Conservation (phyloP, 2,888 invertebrate genomes). For the Calameuta pallipes region DNA sequence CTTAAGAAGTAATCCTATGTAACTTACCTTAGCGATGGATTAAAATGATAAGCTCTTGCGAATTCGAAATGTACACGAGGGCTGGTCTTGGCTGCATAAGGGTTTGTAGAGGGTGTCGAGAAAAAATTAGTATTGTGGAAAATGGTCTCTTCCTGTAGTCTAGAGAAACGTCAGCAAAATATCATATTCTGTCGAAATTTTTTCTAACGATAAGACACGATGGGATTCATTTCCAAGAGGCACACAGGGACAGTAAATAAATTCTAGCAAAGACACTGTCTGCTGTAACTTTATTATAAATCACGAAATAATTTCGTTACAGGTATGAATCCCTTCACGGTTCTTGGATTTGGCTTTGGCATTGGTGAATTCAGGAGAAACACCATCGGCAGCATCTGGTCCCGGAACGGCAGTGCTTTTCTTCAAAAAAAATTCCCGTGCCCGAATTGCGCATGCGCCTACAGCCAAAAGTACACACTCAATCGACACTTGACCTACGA, state of each 20-base stretch:
- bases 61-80: not conserved
- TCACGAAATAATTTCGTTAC: not conserved
- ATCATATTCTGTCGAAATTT: not conserved
- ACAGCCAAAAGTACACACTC: constrained; percentile 35
- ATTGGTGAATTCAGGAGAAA: not conserved
- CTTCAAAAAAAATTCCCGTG: constrained; percentile 20
- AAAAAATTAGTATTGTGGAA: not conserved
- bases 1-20: not conserved
- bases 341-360: not conserved
- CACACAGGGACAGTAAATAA: not conserved
- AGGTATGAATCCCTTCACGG: not conserved
- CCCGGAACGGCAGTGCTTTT: not conserved
- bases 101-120: not conserved
- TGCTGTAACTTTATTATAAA: not conserved
- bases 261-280: not conserved
- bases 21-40: not conserved
- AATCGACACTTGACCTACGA: constrained; percentile 40
- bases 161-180: not conserved
- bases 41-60: not conserved
- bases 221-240: not conserved
- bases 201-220: not conserved
- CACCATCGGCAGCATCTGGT: not conserved
- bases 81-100: not conserved
- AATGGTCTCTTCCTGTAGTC: not conserved
- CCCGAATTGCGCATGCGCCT: constrained; percentile 36